Evolutionary conservation across 2,888 invertebrate species (phyloP).

Genomic region (Harpagoxenus sublaevis): DNA sequence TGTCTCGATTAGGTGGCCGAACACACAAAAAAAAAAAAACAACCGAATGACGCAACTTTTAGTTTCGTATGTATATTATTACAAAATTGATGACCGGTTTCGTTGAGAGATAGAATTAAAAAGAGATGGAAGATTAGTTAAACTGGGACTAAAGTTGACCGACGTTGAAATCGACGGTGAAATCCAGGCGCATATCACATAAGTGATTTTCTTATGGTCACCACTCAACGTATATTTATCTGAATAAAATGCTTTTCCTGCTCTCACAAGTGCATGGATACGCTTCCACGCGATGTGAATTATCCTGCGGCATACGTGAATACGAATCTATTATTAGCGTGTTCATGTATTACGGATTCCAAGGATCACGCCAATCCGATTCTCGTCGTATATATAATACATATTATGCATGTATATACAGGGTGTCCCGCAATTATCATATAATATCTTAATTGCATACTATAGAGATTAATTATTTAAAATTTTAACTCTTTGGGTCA

Average conservation of each 20-base stretch:
- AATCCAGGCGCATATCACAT: constrained; percentile 10
- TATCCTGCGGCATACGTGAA: constrained; percentile 10
- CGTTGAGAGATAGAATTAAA: background rate
- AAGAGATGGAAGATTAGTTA: background rate
- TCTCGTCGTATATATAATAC: background rate
- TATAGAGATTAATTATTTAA: background rate
- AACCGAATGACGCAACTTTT: background rate
- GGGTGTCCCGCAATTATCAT: background rate
- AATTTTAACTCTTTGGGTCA: no score
- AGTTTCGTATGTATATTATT: background rate
- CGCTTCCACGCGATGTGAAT: constrained; percentile 5
- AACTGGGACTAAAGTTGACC: constrained; percentile 2
- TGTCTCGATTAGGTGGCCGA: background rate
- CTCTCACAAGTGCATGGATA: background rate
- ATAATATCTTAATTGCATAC: background rate
- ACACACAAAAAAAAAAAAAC: background rate
- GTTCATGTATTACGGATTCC: constrained; percentile 34
- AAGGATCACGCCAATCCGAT: constrained; percentile 23
- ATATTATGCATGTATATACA: background rate
- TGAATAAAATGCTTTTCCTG: constrained; percentile 11
- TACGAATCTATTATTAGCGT: constrained; percentile 21
- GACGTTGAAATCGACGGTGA: constrained; percentile 6
- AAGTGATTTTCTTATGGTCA: background rate
- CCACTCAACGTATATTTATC: constrained; percentile 12
- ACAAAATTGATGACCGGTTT: constrained; percentile 34